Evolutionary conservation across 2,113 vertebrate species (phyloP).

Genomic region (Leucopsar rothschildi): DNA sequence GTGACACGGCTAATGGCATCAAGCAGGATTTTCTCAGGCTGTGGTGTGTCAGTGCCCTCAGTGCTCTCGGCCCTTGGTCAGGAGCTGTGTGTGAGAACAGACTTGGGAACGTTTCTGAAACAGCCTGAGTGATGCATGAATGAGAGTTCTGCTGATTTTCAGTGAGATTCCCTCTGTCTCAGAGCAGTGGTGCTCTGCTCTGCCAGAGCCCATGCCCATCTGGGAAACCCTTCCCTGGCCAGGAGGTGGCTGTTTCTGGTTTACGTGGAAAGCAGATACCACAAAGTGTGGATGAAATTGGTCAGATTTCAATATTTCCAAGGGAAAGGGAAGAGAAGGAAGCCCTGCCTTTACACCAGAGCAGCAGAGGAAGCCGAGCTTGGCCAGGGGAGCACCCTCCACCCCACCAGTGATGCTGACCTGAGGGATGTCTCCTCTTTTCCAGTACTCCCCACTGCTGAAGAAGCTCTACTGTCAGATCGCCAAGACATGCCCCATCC

Average conservation of each 20-base stretch:
- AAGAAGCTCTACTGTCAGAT: constrained; percentile 99
- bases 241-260: not conserved
- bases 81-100: fast-evolving
- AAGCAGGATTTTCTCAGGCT: fast-evolving
- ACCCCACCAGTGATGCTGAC: fast-evolving
- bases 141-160: not conserved
- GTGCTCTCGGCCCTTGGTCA: not conserved
- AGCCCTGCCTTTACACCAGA: not conserved
- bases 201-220: not conserved
- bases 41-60: fast-evolving
- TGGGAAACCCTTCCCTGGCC: not conserved
- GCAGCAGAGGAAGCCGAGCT: fast-evolving
- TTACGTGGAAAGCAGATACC: fast-evolving
- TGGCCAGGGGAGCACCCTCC: not conserved
- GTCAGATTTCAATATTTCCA: not conserved
- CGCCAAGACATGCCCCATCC: constrained; percentile 97
- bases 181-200: fast-evolving
- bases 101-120: fast-evolving
- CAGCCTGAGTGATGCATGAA: fast-evolving
- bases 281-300: fast-evolving
- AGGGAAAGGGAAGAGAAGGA: not conserved
- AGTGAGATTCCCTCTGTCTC: not conserved
- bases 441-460: constrained; percentile 92
- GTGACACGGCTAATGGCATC: not conserved
- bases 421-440: not conserved